phyloP scores from a whole-genome alignment of 2,888 invertebrate species.

The Lasioglossum lativentre region DNA sequence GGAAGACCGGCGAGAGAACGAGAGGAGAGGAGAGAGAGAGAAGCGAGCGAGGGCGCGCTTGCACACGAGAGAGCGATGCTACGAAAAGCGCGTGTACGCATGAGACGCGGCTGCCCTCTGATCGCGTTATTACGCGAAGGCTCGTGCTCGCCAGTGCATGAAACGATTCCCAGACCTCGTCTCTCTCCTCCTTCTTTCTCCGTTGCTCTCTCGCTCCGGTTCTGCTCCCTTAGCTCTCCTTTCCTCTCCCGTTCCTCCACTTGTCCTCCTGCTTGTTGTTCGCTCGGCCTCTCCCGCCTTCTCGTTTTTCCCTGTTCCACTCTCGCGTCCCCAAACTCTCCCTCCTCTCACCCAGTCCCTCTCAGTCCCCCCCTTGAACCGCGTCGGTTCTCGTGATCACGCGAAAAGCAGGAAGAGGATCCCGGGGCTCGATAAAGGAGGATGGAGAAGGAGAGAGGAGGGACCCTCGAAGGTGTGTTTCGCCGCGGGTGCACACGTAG shows the following conservation, averaged over 20 bases:
- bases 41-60: background rate
- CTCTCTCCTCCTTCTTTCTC: slow-evolving; percentile 25
- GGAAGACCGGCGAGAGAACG: slow-evolving; percentile 11
- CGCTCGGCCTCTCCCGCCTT: slow-evolving; percentile 30
- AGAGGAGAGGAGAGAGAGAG: background rate
- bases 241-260: slow-evolving; percentile 23
- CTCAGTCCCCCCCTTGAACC: background rate
- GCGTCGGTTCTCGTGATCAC: slow-evolving; percentile 49
- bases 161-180: slow-evolving; percentile 76
- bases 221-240: slow-evolving; percentile 27
- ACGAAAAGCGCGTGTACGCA: slow-evolving; percentile 60
- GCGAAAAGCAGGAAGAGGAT: slow-evolving; percentile 59
- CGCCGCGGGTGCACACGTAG: slow-evolving; percentile 37
- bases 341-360: background rate
- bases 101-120: slow-evolving; percentile 70
- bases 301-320: slow-evolving; percentile 30
- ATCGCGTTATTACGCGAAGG: slow-evolving; percentile 80
- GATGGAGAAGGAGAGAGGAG: slow-evolving; percentile 24
- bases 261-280: slow-evolving; percentile 49
- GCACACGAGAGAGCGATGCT: background rate
- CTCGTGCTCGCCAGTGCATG: slow-evolving; percentile 80
- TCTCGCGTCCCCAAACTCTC: slow-evolving; percentile 23
- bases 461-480: slow-evolving; percentile 46
- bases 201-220: slow-evolving; percentile 10
- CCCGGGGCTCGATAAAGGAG: slow-evolving; percentile 40